Base-by-base conservation (phyloP, 2,797 vertebrate species). In the Rhynchotus rufescens region DNA sequence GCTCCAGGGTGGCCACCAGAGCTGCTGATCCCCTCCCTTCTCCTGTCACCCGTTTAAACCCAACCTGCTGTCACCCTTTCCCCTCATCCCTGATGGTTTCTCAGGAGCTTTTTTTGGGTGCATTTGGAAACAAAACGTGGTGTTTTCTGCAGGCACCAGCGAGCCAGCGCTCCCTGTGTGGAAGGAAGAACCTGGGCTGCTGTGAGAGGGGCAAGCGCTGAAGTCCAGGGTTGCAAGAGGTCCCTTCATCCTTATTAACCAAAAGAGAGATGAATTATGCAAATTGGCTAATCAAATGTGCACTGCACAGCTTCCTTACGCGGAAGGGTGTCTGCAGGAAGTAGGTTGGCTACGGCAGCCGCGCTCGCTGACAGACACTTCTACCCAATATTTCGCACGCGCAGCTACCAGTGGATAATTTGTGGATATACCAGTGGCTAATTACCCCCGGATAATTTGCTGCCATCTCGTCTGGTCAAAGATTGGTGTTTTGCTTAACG, bases 291-390 rank as follows among this genome's bases (percentile, higher is more conserved):
- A 17, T 30, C 84, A 60, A 36, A 45, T 2, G 19, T 6, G 9
- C 25, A 10, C 52, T 4, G 32, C 49, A 2, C 38, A 1, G 54
- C n/a, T 88, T 42, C 80, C 81, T 72, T 1, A 51, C 30, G 6
- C 92, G 89, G 89, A 88, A 93, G 88, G 15, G 72, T 16, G 79
- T 21, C 40, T 67, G 88, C 94, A 95, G 94, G 90, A 95, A 94
- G 76, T 47, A 74, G 84, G 32, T 67, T 25, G 62, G 60, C 51
- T 23, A 6, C 57, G 22, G 86, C 38, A 3, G 52, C 79, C 28
- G 5, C 47, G 1, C 54, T 54, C 34, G 3, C 52, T 20, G 15
- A 6, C n/a, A 2, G 22, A 44, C 12, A 1, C 54, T 42, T 34
- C 64, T 38, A 52, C 51, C 23, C 1, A 10, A 21, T 36, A 36